Evolutionary conservation across 2,888 invertebrate genomes (phyloP), one percentile per base, ranked within the genome.

Genomic region (Drosophila birchii): DNA sequence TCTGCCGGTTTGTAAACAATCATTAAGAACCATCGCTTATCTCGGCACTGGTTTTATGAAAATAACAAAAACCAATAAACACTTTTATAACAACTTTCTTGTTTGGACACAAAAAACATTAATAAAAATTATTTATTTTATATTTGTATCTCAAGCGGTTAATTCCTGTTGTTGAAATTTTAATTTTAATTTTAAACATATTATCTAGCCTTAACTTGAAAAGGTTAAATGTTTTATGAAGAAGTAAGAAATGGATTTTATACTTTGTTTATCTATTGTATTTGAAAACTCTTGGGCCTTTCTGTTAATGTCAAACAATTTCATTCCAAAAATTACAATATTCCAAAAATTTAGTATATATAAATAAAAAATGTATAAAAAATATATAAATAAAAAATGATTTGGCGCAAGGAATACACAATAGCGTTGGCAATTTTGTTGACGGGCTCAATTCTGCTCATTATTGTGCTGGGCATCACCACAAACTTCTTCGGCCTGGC

Each of bases 401-500:
- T 89, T 47, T 64, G 78, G 29, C 80, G 79, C n/a, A n/a, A n/a
- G n/a, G n/a, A n/a, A n/a, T n/a, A n/a, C 47, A 49, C 72, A n/a
- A 78, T 86, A 55, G 88, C 90, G 38, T 72, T 60, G 4, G 34
- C 63, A 4, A n/a, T n/a, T 70, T 89, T 84, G 16, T 55, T 88
- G 7, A 88, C 82, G n/a, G n/a, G n/a, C 36, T 78, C 87, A 16
- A 41, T 88, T 1, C 66, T 88, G 54, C 89, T 81, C 56, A 76
- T n/a, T n/a, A n/a, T 83, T 18, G 61, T 88, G 44, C 61, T 91
- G 68, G 86, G 80, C 26, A 78, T 81, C 8, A 78, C 85, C n/a
- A 87, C 74, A 41, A 78, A 75, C 57, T 44, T 89, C 18, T 86
- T 91, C 72, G 82, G 75, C 55, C 84, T 86, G 64, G 59, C 80